phyloP scores from a whole-genome alignment of 2,797 vertebrate species.

The Amblyraja radiata region DNA sequence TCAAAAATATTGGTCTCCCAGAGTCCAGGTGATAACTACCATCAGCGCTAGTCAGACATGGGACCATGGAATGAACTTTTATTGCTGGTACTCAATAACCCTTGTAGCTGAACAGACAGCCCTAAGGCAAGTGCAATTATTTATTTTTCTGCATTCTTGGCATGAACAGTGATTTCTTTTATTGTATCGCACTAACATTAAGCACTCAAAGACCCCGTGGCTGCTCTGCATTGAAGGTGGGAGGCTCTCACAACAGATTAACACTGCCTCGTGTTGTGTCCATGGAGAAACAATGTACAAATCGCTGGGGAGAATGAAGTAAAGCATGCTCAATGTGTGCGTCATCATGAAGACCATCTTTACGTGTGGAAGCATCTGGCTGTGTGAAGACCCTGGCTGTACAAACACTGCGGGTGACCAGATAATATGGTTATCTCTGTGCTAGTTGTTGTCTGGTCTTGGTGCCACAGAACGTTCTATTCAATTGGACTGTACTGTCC shows the following conservation, averaged over 20 bases:
- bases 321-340: too few relatives aligned
- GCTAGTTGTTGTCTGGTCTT: too few relatives aligned
- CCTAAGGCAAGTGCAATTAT: neutral
- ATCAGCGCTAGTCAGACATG: neutral
- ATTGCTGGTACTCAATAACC: neutral
- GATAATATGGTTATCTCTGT: too few relatives aligned
- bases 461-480: too few relatives aligned
- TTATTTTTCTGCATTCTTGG: neutral
- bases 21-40: neutral
- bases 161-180: neutral
- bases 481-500: too few relatives aligned
- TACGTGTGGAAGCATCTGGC: too few relatives aligned
- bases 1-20: neutral
- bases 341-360: too few relatives aligned
- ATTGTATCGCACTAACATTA: neutral
- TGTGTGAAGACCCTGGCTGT: too few relatives aligned
- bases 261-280: too few relatives aligned
- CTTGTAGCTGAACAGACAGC: neutral
- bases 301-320: too few relatives aligned
- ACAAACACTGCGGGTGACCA: too few relatives aligned
- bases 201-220: neutral
- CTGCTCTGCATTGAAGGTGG: neutral
- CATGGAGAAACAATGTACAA: too few relatives aligned
- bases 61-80: neutral
- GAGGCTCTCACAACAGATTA: neutral